phyloP scores from a whole-genome alignment of 2,797 vertebrate genomes.

The Coregonus suidteri region DNA sequence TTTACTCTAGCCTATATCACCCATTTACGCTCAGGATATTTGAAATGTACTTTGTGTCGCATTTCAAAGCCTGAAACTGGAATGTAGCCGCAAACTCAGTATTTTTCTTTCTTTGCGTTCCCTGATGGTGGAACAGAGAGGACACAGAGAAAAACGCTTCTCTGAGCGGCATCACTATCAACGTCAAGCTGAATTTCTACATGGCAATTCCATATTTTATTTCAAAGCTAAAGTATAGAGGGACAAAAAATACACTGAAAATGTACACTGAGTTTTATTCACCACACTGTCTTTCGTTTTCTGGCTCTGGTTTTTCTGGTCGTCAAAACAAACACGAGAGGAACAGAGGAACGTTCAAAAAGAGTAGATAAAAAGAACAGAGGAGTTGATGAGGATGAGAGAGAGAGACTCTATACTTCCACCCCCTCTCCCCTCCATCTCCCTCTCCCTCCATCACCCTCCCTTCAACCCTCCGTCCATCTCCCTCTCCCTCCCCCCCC shows the following conservation, averaged over 20 bases:
- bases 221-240: not conserved
- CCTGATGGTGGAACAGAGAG: not conserved
- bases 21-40: not conserved
- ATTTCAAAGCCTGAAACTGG: constrained; percentile 14
- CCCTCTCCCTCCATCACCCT: not conserved
- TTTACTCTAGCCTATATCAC: too few relatives aligned
- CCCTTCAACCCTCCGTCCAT: constrained; percentile 12
- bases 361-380: not conserved
- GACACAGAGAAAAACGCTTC: not conserved
- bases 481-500: too few relatives aligned
- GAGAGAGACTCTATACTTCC: not conserved
- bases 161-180: not conserved
- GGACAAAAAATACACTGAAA: too few relatives aligned
- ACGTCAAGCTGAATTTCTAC: not conserved
- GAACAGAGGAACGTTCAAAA: too few relatives aligned
- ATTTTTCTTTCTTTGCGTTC: not conserved
- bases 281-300: not conserved
- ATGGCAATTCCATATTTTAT: constrained; percentile 1
- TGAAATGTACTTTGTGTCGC: not conserved
- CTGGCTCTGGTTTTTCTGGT: not conserved
- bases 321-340: not conserved
- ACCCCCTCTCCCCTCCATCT: not conserved
- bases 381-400: not conserved
- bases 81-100: constrained; percentile 2
- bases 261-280: not conserved